Conservation (phyloP, 2,113 vertebrate species). For the Corythaeola cristata region DNA sequence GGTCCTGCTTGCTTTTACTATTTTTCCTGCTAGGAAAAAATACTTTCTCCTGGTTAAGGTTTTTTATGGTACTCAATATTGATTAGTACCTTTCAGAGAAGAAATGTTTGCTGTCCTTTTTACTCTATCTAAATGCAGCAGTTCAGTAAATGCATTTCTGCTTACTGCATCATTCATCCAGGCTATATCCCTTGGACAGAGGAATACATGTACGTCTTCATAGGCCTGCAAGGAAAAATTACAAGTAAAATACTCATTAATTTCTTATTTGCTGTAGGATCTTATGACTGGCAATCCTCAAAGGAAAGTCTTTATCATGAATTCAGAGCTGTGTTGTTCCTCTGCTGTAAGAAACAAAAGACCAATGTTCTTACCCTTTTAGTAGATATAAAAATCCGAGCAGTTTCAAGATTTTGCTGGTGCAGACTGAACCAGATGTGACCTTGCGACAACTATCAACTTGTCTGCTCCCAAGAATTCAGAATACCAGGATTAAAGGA, state of each 20-base stretch:
- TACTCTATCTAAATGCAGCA: background rate
- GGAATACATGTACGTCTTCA: background rate
- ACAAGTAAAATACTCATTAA: slow-evolving; percentile 14
- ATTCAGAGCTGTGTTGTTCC: background rate
- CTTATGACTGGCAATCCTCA: background rate
- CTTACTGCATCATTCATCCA: background rate
- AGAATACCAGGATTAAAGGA: slow-evolving; percentile 15
- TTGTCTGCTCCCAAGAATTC: background rate
- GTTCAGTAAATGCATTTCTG: slow-evolving; percentile 18
- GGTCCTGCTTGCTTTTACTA: slow-evolving; percentile 8
- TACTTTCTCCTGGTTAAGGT: background rate
- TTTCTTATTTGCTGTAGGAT: slow-evolving; percentile 37
- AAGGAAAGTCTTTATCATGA: slow-evolving; percentile 9
- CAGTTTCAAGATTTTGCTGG: background rate
- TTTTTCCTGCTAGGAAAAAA: background rate
- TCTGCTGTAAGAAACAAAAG: slow-evolving; percentile 15
- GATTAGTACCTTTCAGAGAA: slow-evolving; percentile 32
- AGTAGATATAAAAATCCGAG: background rate
- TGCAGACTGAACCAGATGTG: slow-evolving; percentile 13
- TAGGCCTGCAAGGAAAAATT: slow-evolving; percentile 28
- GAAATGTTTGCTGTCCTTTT: slow-evolving; percentile 1
- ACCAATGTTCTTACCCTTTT: background rate
- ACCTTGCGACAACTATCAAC: background rate
- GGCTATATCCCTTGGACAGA: background rate
- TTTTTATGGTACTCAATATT: slow-evolving; percentile 1